Evolutionary conservation across 1,140 invertebrate genomes (phyloP).

Genomic region (Pseudomyrmex concolor): DNA sequence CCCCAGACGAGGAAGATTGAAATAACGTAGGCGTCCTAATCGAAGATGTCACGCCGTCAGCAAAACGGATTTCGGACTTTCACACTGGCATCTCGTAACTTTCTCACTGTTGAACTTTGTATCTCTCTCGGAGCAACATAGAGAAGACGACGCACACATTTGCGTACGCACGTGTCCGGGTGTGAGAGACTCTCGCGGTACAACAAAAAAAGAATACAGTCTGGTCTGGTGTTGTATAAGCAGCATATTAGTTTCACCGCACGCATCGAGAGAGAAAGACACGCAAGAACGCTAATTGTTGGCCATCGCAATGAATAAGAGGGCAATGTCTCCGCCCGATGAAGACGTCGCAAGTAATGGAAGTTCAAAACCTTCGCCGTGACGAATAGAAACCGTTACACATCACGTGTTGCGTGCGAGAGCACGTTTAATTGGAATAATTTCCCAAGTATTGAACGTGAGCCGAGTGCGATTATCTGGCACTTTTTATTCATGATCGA

Average conservation of each 20-base stretch:
- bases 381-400: not conserved
- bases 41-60: not conserved
- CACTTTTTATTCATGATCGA: not conserved
- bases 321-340: slow-evolving; percentile 46
- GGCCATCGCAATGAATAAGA: not conserved
- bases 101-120: slow-evolving; percentile 64
- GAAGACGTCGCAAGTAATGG: not conserved
- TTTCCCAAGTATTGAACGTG: too few relatives aligned
- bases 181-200: slow-evolving; percentile 44
- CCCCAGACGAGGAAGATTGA: not conserved
- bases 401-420: not conserved
- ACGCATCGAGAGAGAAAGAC: not conserved
- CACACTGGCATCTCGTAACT: slow-evolving; percentile 47
- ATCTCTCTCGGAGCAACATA: slow-evolving; percentile 2
- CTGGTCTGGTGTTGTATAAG: slow-evolving; percentile 43
- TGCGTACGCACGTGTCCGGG: slow-evolving; percentile 12
- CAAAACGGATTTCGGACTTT: slow-evolving; percentile 43
- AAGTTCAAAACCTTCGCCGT: slow-evolving; percentile 9
- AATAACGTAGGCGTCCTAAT: slow-evolving; percentile 13
- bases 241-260: slow-evolving; percentile 54
- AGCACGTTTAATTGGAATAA: too few relatives aligned
- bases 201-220: slow-evolving; percentile 13
- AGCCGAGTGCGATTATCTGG: too few relatives aligned
- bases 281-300: slow-evolving; percentile 58
- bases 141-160: slow-evolving; percentile 4